These are phyloP conservation scores for Emys orbicularis DNA, from an alignment of 2,797 vertebrate species.

Conservation along the genomic window DNA sequence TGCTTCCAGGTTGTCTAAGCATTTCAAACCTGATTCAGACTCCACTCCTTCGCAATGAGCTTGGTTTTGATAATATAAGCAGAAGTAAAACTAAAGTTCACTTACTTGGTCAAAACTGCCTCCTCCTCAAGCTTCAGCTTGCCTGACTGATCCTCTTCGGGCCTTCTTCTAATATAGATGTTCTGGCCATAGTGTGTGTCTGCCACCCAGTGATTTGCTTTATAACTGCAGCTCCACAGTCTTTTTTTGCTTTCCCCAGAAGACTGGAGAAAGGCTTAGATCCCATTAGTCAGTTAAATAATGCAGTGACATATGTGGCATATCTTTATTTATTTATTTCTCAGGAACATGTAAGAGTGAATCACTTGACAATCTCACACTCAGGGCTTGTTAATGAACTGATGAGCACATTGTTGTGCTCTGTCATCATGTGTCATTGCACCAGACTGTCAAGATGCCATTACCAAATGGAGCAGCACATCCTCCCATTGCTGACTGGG, in stretches of 20 bases:
- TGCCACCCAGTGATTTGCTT: constrained; percentile 73
- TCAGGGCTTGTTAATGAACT: neutral
- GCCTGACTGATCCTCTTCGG: neutral
- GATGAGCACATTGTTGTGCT: neutral
- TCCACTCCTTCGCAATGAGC: neutral
- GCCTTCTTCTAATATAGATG: neutral
- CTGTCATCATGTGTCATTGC: neutral
- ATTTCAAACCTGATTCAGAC: neutral
- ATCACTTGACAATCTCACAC: neutral
- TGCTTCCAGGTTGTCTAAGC: neutral
- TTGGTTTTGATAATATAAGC: neutral
- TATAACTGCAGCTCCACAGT: constrained; percentile 41
- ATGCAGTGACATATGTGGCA: neutral
- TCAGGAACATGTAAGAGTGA: neutral
- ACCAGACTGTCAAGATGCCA: neutral
- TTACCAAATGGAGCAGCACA: neutral
- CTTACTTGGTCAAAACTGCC: neutral
- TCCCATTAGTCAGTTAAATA: neutral
- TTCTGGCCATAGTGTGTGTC: constrained; percentile 16
- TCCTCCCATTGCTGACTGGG: neutral
- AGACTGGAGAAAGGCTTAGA: neutral
- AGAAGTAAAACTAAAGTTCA: neutral
- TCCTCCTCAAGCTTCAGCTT: neutral
- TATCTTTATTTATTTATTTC: neutral
- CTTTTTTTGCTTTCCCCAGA: neutral